Percentiles rank a stretch among this genome's conserved stretches.
phyloP scores from a whole-genome alignment of 2,113 vertebrate genomes.

The Chrysemys picta region DNA sequence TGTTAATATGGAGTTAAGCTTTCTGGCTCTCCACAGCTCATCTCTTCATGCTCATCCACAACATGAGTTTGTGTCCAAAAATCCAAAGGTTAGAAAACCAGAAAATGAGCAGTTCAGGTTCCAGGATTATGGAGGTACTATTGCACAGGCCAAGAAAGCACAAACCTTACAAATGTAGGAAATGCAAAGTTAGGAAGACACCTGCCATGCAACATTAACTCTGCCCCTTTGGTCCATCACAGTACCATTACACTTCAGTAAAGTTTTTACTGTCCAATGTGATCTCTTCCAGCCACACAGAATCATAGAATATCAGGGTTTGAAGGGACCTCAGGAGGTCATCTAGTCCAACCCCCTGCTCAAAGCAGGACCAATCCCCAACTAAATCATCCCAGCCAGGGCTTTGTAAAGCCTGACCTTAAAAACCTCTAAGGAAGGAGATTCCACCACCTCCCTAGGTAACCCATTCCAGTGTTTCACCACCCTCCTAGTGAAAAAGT shows the following conservation, averaged over 20 bases:
- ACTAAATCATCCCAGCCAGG: too few species aligned
- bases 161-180: not conserved
- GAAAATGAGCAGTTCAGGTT: not conserved
- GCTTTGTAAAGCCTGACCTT: too few species aligned
- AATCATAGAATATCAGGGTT: too few species aligned
- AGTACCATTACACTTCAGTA: not conserved
- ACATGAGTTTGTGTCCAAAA: too few species aligned
- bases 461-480: too few species aligned
- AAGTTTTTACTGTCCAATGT: rapidly evolving
- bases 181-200: not conserved
- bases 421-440: too few species aligned
- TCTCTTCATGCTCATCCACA: too few species aligned
- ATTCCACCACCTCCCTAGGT: too few species aligned
- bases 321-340: too few species aligned
- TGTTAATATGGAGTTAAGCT: not conserved
- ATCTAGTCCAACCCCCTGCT: too few species aligned
- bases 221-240: not conserved
- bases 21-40: not conserved
- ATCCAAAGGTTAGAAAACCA: not conserved
- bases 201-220: not conserved
- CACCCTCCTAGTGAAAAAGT: too few species aligned
- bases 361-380: too few species aligned
- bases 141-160: not conserved
- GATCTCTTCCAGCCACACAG: not conserved
- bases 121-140: not conserved